These are phyloP conservation scores for Cynopterus brachyotis DNA, from an alignment of 2,113 vertebrate genomes.

Conservation along the genomic window DNA sequence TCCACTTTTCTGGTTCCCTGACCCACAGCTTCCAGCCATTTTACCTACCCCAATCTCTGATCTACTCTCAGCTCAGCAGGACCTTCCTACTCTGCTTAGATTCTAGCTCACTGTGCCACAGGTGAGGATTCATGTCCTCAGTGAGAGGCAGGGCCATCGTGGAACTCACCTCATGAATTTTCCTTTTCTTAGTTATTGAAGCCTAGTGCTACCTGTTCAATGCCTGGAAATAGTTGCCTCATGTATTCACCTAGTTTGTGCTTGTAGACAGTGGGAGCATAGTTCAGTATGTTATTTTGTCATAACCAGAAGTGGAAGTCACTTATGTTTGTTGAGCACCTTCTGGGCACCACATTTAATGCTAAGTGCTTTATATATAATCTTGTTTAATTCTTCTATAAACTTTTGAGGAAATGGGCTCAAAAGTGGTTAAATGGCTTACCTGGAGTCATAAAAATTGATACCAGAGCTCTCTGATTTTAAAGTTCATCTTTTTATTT, in stretches of 20 bases:
- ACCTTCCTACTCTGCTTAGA: neutral
- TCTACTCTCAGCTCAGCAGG: neutral
- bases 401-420: neutral
- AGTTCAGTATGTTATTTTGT: neutral
- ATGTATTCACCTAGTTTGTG: neutral
- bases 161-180: neutral
- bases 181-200: neutral
- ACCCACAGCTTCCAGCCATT: neutral
- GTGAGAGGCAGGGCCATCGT: neutral
- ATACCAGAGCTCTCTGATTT: neutral
- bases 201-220: neutral
- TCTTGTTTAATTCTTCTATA: neutral
- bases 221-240: neutral
- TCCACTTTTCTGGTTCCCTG: neutral
- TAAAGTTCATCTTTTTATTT: neutral
- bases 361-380: neutral
- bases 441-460: neutral
- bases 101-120: neutral
- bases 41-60: neutral
- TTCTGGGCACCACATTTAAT: neutral
- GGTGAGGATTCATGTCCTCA: neutral
- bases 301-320: neutral
- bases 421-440: neutral
- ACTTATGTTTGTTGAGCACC: neutral
- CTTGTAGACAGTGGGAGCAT: neutral